These are phyloP conservation scores for Dryobotodes eremita DNA, from an alignment of 2,888 invertebrate genomes.

Conservation along the genomic window DNA sequence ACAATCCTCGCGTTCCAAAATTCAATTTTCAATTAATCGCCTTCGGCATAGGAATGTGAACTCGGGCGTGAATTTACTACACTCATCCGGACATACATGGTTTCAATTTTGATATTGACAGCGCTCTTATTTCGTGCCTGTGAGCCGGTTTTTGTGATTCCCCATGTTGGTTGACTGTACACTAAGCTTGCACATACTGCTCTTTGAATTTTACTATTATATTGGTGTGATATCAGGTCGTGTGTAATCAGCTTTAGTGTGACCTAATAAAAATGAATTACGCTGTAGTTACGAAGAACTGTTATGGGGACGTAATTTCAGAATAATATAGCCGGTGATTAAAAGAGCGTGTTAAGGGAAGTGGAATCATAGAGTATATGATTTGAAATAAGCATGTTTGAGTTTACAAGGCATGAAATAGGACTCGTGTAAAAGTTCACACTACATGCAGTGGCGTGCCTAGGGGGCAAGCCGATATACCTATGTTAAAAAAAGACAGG, in stretches of 20 bases:
- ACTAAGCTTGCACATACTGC: neutral
- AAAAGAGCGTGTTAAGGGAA: slow-evolving; percentile 8
- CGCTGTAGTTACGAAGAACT: slow-evolving; percentile 22
- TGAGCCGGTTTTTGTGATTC: neutral
- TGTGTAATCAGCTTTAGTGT: slow-evolving; percentile 39
- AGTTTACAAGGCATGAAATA: neutral
- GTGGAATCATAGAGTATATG: neutral
- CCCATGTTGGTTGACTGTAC: neutral
- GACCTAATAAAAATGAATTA: slow-evolving; percentile 41
- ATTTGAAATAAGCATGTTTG: slow-evolving; percentile 16
- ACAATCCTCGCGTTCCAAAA: slow-evolving; percentile 21
- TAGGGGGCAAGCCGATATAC: too few relatives aligned
- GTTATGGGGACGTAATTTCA: slow-evolving; percentile 32
- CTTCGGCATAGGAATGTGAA: slow-evolving; percentile 3
- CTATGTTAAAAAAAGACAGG: too few relatives aligned
- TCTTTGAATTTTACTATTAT: slow-evolving; percentile 31
- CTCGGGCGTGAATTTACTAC: slow-evolving; percentile 20
- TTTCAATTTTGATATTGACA: neutral
- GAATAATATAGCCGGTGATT: slow-evolving; percentile 17
- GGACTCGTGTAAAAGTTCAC: neutral
- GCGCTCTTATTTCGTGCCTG: neutral
- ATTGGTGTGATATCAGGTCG: slow-evolving; percentile 32
- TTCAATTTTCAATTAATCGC: slow-evolving; percentile 33
- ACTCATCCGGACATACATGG: neutral
- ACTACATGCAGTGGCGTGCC: neutral